Conservation (phyloP, 2,888 invertebrate genomes). For the Diplazon laetatorius region DNA sequence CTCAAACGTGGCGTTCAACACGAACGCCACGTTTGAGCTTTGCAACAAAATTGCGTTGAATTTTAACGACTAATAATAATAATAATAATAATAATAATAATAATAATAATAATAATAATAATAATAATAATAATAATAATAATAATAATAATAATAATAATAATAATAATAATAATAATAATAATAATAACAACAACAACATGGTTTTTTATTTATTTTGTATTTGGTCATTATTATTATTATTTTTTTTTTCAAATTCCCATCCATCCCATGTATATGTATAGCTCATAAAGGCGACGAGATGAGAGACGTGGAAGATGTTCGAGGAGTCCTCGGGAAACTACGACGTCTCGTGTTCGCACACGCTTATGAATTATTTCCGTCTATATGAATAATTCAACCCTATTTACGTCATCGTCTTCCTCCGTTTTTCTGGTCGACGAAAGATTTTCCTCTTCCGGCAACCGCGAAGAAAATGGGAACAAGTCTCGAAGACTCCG, state of each 20-base stretch:
- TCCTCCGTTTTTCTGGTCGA: neutral
- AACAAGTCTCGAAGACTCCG: slow-evolving; percentile 17
- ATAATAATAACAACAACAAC: no score
- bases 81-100: no score
- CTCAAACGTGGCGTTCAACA: no score
- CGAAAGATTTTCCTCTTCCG: slow-evolving; percentile 65
- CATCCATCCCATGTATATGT: neutral
- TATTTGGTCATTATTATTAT: no score
- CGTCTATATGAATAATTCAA: slow-evolving; percentile 74
- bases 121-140: no score
- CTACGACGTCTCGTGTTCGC: slow-evolving; percentile 18
- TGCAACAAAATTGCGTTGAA: no score
- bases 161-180: no score
- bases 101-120: no score
- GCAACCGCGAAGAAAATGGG: neutral
- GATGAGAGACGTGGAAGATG: slow-evolving; percentile 6
- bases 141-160: no score
- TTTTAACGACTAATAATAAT: no score
- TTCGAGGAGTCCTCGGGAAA: slow-evolving; percentile 25
- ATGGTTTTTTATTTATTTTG: no score
- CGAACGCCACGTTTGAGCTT: no score
- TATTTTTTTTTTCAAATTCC: neutral
- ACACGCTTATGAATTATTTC: slow-evolving; percentile 72
- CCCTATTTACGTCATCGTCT: slow-evolving; percentile 67
- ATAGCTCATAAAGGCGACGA: slow-evolving; percentile 7